Conservation (phyloP, 1,140 invertebrate species). For the Radopholus similis region DNA sequence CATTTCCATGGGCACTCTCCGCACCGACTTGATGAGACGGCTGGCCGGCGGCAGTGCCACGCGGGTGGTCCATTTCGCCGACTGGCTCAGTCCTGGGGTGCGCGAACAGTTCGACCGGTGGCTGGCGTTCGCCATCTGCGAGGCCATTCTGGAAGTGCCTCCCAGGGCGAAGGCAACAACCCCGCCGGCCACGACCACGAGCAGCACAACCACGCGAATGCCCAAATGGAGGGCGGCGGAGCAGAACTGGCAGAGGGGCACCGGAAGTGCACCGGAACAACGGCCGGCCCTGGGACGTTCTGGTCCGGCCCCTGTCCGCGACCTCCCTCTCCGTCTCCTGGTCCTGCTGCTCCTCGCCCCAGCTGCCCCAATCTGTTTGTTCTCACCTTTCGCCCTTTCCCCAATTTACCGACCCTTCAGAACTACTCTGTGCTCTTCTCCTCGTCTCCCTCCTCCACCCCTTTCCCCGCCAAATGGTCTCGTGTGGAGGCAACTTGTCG, state of each 20-base stretch:
- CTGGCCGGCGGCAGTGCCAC: conserved; percentile 37
- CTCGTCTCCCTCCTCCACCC: not conserved
- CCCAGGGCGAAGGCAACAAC: conserved; percentile 27
- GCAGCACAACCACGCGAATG: conserved; percentile 24
- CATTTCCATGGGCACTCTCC: conserved; percentile 42
- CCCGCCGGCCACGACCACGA: not conserved
- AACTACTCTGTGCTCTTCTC: conserved; percentile 53
- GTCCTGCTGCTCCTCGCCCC: conserved; percentile 44
- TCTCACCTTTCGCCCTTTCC: not conserved
- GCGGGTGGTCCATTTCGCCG: conserved; percentile 48
- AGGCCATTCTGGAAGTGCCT: conserved; percentile 29
- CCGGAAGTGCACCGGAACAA: too few relatives aligned
- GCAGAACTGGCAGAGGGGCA: too few relatives aligned
- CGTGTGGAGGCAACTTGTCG: conserved; percentile 37
- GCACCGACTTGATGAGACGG: conserved; percentile 39
- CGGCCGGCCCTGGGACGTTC: conserved; percentile 41
- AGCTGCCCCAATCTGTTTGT: not conserved
- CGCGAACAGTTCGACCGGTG: conserved; percentile 47
- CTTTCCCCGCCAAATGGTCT: conserved; percentile 37
- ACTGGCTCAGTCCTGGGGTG: conserved; percentile 40
- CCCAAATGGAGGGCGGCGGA: conserved; percentile 22
- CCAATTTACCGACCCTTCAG: conserved; percentile 12
- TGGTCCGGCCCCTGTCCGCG: conserved; percentile 44
- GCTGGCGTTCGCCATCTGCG: conserved; percentile 52
- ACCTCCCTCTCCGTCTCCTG: conserved; percentile 46